phyloP scores from a whole-genome alignment of 2,113 vertebrate genomes.

The Pituophis catenifer region DNA sequence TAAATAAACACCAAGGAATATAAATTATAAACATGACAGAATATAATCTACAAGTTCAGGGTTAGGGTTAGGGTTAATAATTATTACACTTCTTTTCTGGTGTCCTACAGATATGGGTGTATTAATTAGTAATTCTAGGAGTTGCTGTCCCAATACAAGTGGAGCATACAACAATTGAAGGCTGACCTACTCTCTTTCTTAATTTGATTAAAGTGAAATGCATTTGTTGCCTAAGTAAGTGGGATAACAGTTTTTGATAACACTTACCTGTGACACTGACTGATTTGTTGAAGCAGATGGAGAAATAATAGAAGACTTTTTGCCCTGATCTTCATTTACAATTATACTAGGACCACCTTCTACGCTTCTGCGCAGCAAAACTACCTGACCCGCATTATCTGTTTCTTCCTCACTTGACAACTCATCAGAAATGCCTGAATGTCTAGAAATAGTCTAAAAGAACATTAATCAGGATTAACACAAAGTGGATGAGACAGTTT shows the following conservation, averaged over 20 bases:
- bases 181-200: not conserved
- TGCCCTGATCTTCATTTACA: conserved; percentile 69
- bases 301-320: conserved; percentile 54
- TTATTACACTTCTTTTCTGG: not conserved
- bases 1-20: not conserved
- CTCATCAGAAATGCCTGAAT: conserved; percentile 81
- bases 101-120: not conserved
- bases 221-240: not conserved
- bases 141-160: not conserved
- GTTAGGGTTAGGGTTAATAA: not conserved
- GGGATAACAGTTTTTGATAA: not conserved
- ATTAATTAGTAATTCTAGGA: not conserved
- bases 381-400: conserved; percentile 46
- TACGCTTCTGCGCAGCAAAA: conserved; percentile 56
- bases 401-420: conserved; percentile 90
- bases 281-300: conserved; percentile 55
- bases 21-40: not conserved
- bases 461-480: not conserved
- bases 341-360: conserved; percentile 70
- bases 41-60: not conserved
- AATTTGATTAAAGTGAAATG: not conserved
- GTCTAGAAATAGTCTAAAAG: conserved; percentile 67
- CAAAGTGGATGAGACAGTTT: not conserved
- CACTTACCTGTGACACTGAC: conserved; percentile 65
- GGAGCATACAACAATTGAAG: not conserved